These are phyloP conservation scores for Psettodes erumei DNA, from an alignment of 2,113 vertebrate species.

Conservation along the genomic window DNA sequence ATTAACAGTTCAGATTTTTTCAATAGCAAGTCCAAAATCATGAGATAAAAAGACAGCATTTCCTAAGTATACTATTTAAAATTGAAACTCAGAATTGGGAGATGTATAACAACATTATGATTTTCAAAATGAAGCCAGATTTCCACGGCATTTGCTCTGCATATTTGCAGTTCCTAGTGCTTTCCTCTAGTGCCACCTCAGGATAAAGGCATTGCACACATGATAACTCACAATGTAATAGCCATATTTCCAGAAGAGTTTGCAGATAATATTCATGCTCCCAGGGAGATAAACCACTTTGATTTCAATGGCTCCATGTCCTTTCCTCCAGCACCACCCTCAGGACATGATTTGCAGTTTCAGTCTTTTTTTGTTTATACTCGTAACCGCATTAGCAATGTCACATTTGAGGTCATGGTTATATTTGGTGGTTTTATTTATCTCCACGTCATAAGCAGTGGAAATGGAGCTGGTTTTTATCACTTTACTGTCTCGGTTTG, in stretches of 20 bases:
- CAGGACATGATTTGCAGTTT: conserved; percentile 30
- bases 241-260: not conserved
- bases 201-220: not conserved
- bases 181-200: not conserved
- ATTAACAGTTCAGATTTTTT: not conserved
- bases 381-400: not conserved
- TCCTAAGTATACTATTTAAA: not conserved
- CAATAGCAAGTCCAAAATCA: not conserved
- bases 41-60: not conserved
- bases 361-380: conserved; percentile 13
- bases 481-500: too few species aligned
- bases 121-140: not conserved
- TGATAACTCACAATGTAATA: not conserved
- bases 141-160: not conserved
- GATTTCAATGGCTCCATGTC: not conserved
- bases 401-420: not conserved
- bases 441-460: not conserved
- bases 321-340: conserved; percentile 48
- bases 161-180: not conserved
- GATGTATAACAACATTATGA: not conserved
- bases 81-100: too few species aligned
- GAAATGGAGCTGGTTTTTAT: not conserved
- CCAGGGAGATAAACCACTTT: conserved; percentile 24
- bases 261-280: conserved; percentile 12
- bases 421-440: not conserved